Conservation (phyloP, 2,113 vertebrate genomes). For the Antechinus stuartii region DNA sequence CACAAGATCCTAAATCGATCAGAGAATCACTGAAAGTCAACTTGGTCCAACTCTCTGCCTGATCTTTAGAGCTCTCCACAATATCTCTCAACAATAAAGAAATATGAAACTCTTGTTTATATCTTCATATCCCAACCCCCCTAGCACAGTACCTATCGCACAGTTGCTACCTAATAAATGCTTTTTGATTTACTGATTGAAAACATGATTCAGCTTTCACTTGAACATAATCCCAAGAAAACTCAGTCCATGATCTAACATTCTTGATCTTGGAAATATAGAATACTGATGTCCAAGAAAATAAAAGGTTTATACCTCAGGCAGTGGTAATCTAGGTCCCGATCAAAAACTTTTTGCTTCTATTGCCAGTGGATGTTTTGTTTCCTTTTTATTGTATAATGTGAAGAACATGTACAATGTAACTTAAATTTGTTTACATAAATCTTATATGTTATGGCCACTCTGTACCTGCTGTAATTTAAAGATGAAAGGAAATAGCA, state of each 20-base stretch:
- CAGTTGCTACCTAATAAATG: neutral
- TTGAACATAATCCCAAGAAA: slow-evolving; percentile 26
- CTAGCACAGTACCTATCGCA: neutral
- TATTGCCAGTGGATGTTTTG: neutral
- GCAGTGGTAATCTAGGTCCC: neutral
- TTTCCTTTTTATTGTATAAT: slow-evolving; percentile 58
- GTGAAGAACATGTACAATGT: slow-evolving; percentile 17
- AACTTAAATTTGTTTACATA: slow-evolving; percentile 28
- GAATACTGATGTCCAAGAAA: neutral
- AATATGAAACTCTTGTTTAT: neutral
- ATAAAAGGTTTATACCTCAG: slow-evolving; percentile 37
- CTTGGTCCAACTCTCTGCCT: neutral
- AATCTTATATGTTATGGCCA: neutral
- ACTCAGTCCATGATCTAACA: neutral
- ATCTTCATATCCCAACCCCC: neutral
- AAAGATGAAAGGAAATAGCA: slow-evolving; percentile 8
- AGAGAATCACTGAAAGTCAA: neutral
- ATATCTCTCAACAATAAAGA: neutral
- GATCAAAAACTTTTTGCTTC: neutral
- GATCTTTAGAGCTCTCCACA: neutral
- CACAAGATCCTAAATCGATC: neutral
- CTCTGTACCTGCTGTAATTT: slow-evolving; percentile 13
- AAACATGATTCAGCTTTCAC: neutral
- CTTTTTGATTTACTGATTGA: neutral
- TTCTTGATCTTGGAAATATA: neutral